Conservation (phyloP, 1,140 invertebrate genomes). For the Drosophila arawakana region DNA sequence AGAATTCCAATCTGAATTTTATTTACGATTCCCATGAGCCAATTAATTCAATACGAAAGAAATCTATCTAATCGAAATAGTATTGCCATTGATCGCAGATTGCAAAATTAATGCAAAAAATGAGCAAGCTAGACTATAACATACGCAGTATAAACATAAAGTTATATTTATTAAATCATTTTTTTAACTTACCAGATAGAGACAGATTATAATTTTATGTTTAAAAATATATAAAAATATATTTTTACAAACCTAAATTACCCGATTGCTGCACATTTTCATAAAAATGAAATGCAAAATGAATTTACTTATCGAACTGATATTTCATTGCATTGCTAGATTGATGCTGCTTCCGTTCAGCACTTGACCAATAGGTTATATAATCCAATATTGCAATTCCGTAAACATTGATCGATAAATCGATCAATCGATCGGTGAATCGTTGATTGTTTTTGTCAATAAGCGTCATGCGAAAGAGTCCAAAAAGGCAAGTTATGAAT, state of each 20-base stretch:
- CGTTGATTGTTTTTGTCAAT: conserved; percentile 51
- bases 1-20: conserved; percentile 12
- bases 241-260: neutral
- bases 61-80: conserved; percentile 63
- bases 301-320: neutral
- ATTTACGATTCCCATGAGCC: neutral
- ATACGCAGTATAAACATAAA: neutral
- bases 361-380: conserved; percentile 48
- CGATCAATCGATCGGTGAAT: conserved; percentile 44
- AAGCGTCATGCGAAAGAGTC: conserved; percentile 20
- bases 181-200: too few species aligned
- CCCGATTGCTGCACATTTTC: neutral
- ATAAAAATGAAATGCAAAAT: neutral
- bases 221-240: too few species aligned
- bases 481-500: conserved; percentile 41
- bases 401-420: conserved; percentile 63
- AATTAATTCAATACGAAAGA: conserved; percentile 58
- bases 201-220: too few species aligned
- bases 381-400: conserved; percentile 78
- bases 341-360: conserved; percentile 37
- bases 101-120: neutral
- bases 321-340: conserved; percentile 18
- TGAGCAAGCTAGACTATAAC: neutral
- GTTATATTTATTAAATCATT: too few species aligned
- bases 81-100: conserved; percentile 19